Evolutionary conservation across 35 echinoderm and acorn worm species (phyloP), one percentile per base, ranked within the genome.

Genomic region (Apostichopus californicus): DNA sequence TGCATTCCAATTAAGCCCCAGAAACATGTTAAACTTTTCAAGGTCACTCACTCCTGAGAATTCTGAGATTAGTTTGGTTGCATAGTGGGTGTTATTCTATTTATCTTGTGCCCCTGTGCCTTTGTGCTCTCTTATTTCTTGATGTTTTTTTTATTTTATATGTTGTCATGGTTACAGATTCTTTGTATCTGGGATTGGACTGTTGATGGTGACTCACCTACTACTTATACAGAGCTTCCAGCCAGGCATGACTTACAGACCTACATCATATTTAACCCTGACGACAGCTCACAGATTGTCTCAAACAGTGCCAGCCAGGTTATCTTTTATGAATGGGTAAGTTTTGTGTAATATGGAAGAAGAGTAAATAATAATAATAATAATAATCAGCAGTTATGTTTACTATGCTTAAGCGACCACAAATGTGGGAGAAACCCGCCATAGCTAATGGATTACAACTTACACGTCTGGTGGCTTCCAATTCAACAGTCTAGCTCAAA

Each of bases 101-200:
- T 46, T 46, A 46, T 46, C 34, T 46, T 46, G 34, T 46, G 34
- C 34, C 34, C 34, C 0, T 2, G 3, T 46, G 34, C 34, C 34
- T 46, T 46, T 2, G 34, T n/a, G 34, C 34, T 11, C 77, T 78
- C 77, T 78, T 22, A 78, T 9, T 61, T 61, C 8, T 61, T 61
- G 2, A 12, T 9, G 7, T 61, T 61, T 61, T 12, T 2, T 61
- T 61, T 61, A 5, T 4, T 25, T 25, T 9, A 61, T 46, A 20
- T 75, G 5, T 75, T 75, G 71, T 75, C 71, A 75, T 75, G 71
- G 71, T 57, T 92, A 57, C 56, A 98, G 94, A 91, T 78, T 90
- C 56, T 98, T 0, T 89, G 87, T 81, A 98, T 99, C 55, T 99
- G 97, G 97, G 97, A 99, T 56, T 99, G 97, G 97, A 99, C 97